Evolutionary conservation across 2,888 invertebrate genomes (phyloP).

Genomic region (Apamea sordens): DNA sequence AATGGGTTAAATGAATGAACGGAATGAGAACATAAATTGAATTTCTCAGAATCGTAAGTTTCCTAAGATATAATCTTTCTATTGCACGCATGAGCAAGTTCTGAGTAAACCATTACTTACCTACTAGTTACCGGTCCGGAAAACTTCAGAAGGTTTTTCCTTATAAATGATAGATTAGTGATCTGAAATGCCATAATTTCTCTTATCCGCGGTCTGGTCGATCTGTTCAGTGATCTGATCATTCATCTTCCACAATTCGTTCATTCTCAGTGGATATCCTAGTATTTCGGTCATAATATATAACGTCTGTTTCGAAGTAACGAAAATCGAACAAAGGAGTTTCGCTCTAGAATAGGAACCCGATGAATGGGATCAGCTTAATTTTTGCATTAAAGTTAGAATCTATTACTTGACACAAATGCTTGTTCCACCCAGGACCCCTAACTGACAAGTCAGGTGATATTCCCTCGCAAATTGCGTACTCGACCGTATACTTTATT

Average conservation of each 20-base stretch:
- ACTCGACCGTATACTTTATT: slow-evolving; percentile 27
- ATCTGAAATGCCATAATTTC: slow-evolving; percentile 22
- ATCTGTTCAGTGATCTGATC: background rate
- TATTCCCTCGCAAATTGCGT: slow-evolving; percentile 6
- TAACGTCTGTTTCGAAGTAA: background rate
- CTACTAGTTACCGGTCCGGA: slow-evolving; percentile 3
- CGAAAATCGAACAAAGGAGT: background rate
- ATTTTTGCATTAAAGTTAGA: background rate
- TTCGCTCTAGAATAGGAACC: background rate
- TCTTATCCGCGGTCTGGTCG: slow-evolving; percentile 6
- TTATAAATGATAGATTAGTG: slow-evolving; percentile 13
- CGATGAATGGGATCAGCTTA: background rate
- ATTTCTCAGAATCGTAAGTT: slow-evolving; percentile 48
- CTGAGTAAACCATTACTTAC: slow-evolving; percentile 30
- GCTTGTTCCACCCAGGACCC: background rate
- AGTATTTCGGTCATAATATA: background rate
- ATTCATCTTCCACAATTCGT: slow-evolving; percentile 4
- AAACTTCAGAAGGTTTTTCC: slow-evolving; percentile 29
- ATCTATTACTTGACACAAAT: background rate
- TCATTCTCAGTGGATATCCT: background rate
- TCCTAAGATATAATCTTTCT: slow-evolving; percentile 30
- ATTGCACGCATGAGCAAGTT: slow-evolving; percentile 28
- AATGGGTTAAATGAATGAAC: slow-evolving; percentile 48
- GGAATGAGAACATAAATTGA: slow-evolving; percentile 42
- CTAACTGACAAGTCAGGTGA: slow-evolving; percentile 11